These are phyloP conservation scores for Syncerus caffer DNA, from an alignment of 2,797 vertebrate genomes.

Conservation along the genomic window DNA sequence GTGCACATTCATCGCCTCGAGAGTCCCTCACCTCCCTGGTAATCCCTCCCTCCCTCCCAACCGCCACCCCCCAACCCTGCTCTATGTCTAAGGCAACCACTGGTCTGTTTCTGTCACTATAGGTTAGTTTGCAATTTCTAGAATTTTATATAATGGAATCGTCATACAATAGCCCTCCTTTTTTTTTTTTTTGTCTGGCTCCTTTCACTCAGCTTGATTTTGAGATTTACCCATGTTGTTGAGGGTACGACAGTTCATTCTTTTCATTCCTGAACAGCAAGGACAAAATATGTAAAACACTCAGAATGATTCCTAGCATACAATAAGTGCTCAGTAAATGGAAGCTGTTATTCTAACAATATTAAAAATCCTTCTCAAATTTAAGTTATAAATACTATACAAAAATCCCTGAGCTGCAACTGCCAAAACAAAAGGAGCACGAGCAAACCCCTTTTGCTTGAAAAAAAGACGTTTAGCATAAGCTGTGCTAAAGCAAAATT, in stretches of 20 bases:
- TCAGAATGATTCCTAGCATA: background rate
- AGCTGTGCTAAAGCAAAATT: constrained; percentile 5
- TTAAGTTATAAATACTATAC: background rate
- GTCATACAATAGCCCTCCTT: background rate
- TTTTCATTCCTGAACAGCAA: constrained; percentile 8
- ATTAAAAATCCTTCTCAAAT: constrained; percentile 42
- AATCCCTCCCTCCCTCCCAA: no score
- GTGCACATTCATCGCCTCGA: background rate
- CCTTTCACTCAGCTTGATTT: constrained; percentile 14
- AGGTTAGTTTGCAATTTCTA: background rate
- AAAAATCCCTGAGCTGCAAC: background rate
- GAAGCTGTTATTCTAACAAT: constrained; percentile 46
- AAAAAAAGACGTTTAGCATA: background rate
- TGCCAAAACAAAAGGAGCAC: constrained; percentile 17
- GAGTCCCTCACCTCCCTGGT: background rate
- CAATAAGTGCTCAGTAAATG: background rate
- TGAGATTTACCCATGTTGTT: constrained; percentile 6
- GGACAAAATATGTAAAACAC: constrained; percentile 35
- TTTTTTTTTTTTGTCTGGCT: background rate
- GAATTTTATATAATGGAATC: background rate
- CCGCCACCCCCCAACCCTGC: background rate
- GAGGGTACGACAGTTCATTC: background rate
- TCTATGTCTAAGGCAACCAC: background rate
- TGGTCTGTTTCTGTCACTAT: background rate
- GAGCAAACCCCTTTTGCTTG: background rate